These are phyloP conservation scores for Chrysemys picta DNA, from an alignment of 2,113 vertebrate species.

Conservation along the genomic window DNA sequence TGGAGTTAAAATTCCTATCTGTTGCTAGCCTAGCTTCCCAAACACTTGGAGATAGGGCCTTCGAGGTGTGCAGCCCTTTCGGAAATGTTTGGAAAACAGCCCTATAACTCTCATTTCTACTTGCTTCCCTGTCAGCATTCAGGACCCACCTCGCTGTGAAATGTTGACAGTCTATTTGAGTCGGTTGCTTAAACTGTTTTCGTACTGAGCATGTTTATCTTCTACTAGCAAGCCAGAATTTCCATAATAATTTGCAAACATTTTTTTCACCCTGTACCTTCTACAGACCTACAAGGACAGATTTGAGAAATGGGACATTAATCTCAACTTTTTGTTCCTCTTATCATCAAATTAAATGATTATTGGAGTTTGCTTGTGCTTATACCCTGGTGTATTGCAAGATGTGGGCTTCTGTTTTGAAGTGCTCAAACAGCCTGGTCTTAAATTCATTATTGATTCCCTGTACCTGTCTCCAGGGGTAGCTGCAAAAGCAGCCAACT, in stretches of 20 bases:
- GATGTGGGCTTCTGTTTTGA: background rate
- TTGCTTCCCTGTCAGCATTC: background rate
- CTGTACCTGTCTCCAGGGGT: slow-evolving; percentile 43
- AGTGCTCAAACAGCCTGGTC: slow-evolving; percentile 40
- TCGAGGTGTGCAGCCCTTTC: background rate
- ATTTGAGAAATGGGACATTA: background rate
- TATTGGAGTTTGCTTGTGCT: background rate
- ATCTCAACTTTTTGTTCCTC: background rate
- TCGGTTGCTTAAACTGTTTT: background rate
- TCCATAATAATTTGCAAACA: background rate
- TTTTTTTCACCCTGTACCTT: background rate
- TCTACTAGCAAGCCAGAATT: background rate
- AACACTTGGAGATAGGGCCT: background rate
- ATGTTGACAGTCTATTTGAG: background rate
- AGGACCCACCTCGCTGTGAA: background rate
- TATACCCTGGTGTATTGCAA: rapidly evolving
- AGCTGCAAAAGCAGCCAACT: slow-evolving; percentile 53
- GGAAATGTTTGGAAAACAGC: rapidly evolving
- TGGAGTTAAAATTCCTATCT: background rate
- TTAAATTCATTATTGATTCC: slow-evolving; percentile 71
- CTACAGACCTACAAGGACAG: rapidly evolving
- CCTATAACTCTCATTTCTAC: background rate
- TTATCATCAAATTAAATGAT: background rate
- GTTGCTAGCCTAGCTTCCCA: background rate
- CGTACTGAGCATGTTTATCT: background rate